Evolutionary conservation across 2,797 vertebrate genomes (phyloP), one percentile per base, ranked within the genome.

Genomic region (Meda fulgida): DNA sequence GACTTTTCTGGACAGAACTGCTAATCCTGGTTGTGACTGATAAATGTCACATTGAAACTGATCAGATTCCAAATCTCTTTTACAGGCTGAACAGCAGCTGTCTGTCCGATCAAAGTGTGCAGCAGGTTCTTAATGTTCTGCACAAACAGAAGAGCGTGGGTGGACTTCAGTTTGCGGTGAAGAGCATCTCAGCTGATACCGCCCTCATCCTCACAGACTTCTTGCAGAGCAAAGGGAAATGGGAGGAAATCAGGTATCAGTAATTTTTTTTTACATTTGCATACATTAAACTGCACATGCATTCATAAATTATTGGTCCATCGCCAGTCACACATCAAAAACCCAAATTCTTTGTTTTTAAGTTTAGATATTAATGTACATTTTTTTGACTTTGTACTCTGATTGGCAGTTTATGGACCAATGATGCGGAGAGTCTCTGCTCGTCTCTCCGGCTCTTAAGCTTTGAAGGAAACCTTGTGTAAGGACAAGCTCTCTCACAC

Each of bases 91-190:
- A 81, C 46, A 36, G 72, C 69, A 36, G 84, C 18, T 53, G 31
- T 67, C 29, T 88, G 53, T 85, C 87, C 31, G 76, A 88, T 26
- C 31, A 87, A 55, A 85, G 84, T 55, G 48, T 85, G 38, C 55
- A 16, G 80, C 69, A 51, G 58, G 65, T 88, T 71, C 58, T 88
- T 16, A 53, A 65, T 26, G 76, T 75, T 29, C 43, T 88, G 9
- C 21, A 18, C 18, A 85, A 79, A 71, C 84, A 76, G 38, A 75
- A 43, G 40, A 78, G 21, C 0, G 60, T 85, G 31, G 75, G 48
- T 34, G 66, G 38, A 29, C 46, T 85, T 88, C 18, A 73, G 66
- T 53, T 88, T 7, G 5, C 13, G 11, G 60, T 88, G 51, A 88
- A 85, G 69, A 51, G 48, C 75, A 85, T 88, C 76, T 48, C 84